Evolutionary conservation across 64 coral and sea anemone genomes (phyloP).

Genomic region (Hydrozoanthus tunicans): DNA sequence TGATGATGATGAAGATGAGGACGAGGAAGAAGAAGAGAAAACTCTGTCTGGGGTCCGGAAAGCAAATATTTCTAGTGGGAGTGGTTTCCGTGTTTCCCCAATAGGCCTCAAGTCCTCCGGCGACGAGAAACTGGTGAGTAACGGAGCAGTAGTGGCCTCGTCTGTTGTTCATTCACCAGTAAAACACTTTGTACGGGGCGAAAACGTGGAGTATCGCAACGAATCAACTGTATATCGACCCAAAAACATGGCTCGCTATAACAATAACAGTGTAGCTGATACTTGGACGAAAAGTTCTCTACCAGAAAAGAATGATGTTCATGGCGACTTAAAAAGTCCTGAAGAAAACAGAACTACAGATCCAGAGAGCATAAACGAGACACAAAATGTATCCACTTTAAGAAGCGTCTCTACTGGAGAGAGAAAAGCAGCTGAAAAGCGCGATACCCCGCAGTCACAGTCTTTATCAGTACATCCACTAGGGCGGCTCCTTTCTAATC

Average conservation of each 20-base stretch:
- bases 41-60: neutral
- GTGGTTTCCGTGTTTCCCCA: neutral
- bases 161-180: neutral
- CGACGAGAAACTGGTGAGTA: neutral
- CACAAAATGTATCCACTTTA: neutral
- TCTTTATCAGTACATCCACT: constrained; percentile 36
- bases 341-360: neutral
- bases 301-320: no score
- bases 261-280: no score
- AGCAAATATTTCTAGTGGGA: neutral
- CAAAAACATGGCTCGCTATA: neutral
- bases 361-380: neutral
- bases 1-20: constrained; percentile 20
- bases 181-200: constrained; percentile 1
- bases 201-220: neutral
- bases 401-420: neutral
- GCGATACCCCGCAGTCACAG: neutral
- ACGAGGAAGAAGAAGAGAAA: neutral
- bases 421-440: neutral
- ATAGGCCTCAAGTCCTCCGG: neutral
- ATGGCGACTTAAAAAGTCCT: neutral
- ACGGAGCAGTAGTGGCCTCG: neutral
- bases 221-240: neutral
- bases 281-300: no score
- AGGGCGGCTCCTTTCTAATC: constrained; percentile 31